Base-by-base conservation (phyloP, 2,797 vertebrate genomes). In the Lophotriccus pileatus region DNA sequence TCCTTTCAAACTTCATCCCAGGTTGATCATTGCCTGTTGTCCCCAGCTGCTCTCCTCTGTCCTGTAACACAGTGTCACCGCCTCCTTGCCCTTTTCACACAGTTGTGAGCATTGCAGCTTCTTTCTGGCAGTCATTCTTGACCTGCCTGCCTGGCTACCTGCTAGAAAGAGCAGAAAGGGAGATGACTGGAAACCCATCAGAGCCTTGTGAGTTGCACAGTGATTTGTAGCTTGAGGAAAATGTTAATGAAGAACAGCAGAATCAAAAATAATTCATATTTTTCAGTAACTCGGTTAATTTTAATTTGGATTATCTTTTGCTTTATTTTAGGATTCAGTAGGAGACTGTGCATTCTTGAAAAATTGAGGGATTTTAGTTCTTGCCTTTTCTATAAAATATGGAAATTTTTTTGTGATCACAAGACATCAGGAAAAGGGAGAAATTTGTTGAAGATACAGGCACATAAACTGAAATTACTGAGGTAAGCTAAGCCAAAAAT, bases 361-460 rank as follows among this genome's bases (percentile, higher is more conserved):
- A 81, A 74, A 36, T 25, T 12, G 52, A 36, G 30, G 15, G 0
- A 32, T 58, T 58, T 84, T 58, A 74, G 18, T 11, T 37, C 19
- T 56, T 62, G 11, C 6, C 46, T 47, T 24, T 87, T 59, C 43
- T 58, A 30, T 64, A 76, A 79, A 90, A 52, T 18, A 52, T 2
- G 11, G 6, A 14, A 1, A 0, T 1, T 50, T 69, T 84, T 52
- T 37, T n/a, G 0, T 58, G 39, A 9, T 32, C 19, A n/a, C 25
- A 47, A 47, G 16, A 39, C 41, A 60, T 11, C 6, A 27, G 22
- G 32, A 64, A 20, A 60, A 77, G 7, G 7, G 3, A 60, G 17
- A 79, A 72, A 80, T 3, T 68, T 78, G 23, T 0, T 66, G 32
- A 89, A 80, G 37, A 52, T 19, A 72, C 4, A n/a, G 32, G 4